Percentiles rank a stretch among this genome's conserved stretches.
phyloP scores from a whole-genome alignment of 2,888 invertebrate species.

The Chrysomela aeneicollis region DNA sequence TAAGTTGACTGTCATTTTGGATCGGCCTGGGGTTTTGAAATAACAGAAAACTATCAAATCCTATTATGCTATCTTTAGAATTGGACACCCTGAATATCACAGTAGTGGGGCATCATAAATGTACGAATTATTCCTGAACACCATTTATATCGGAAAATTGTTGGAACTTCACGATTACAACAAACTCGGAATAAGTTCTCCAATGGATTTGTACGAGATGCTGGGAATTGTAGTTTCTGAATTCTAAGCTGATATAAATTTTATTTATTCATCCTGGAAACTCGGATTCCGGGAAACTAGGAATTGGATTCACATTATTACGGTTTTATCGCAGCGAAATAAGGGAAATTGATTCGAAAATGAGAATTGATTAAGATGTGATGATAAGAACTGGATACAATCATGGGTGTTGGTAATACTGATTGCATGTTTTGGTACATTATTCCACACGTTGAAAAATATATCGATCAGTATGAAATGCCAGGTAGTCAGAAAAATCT shows the following conservation, averaged over 20 bases:
- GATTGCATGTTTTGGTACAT: too few species aligned
- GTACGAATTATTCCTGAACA: not conserved
- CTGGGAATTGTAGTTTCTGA: not conserved
- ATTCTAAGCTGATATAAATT: not conserved
- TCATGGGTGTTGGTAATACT: too few species aligned
- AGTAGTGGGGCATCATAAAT: not conserved
- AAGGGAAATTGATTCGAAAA: not conserved
- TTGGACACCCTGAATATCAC: too few species aligned
- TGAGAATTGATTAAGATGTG: too few species aligned
- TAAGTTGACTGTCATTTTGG: too few species aligned
- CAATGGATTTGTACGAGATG: not conserved
- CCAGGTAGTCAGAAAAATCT: too few species aligned
- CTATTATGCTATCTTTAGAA: too few species aligned
- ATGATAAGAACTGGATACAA: too few species aligned
- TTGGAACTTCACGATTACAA: not conserved
- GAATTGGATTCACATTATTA: not conserved
- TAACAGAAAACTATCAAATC: too few species aligned
- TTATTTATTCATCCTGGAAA: not conserved
- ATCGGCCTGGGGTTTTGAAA: too few species aligned
- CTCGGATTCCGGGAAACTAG: not conserved
- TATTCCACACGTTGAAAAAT: too few species aligned
- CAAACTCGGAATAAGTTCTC: not conserved
- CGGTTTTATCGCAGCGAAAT: not conserved
- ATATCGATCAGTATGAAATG: too few species aligned
- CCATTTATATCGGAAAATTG: not conserved